These are phyloP conservation scores for Drosophila sordidula DNA, from an alignment of 2,888 invertebrate genomes.

Conservation along the genomic window DNA sequence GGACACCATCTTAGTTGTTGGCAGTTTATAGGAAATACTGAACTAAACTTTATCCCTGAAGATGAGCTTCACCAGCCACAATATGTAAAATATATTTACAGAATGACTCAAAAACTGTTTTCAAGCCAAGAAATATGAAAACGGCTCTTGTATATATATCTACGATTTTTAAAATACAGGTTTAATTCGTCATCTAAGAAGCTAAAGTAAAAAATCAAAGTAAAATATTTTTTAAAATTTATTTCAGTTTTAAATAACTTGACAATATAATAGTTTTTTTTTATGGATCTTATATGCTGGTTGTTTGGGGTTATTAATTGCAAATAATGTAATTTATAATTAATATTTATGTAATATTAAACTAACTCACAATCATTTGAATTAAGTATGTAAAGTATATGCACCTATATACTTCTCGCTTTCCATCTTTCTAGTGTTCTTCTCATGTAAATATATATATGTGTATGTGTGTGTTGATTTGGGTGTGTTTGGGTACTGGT, in stretches of 20 bases:
- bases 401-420: constrained; percentile 39
- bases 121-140: too few relatives aligned
- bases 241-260: constrained; percentile 77
- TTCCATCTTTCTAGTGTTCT: constrained; percentile 25
- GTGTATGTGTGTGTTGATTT: constrained; percentile 29
- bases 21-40: too few relatives aligned
- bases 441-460: constrained; percentile 49
- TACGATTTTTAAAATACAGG: too few relatives aligned
- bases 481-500: constrained; percentile 11
- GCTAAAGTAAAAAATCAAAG: neutral
- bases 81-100: too few relatives aligned
- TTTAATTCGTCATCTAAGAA: too few relatives aligned
- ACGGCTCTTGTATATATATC: too few relatives aligned
- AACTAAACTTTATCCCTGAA: too few relatives aligned
- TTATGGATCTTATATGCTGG: constrained; percentile 70
- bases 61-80: too few relatives aligned
- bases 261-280: constrained; percentile 72
- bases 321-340: constrained; percentile 79
- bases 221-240: constrained; percentile 51
- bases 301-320: constrained; percentile 73
- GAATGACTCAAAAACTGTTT: too few relatives aligned
- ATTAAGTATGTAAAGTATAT: constrained; percentile 71
- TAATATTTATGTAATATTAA: constrained; percentile 80
- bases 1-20: too few relatives aligned
- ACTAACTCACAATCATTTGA: constrained; percentile 80